Evolutionary conservation across 2,888 invertebrate genomes (phyloP).

Genomic region (Halocaridina rubra): DNA sequence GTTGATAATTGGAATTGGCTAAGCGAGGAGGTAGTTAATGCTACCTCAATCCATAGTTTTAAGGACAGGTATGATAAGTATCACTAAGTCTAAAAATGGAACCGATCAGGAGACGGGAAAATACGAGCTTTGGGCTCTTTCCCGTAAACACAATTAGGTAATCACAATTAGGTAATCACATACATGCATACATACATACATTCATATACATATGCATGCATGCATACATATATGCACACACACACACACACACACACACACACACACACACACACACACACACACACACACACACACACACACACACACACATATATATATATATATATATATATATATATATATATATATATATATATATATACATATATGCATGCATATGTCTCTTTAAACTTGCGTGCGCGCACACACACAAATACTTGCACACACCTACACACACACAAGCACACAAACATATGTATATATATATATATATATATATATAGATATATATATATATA

Average conservation of each 20-base stretch:
- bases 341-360: slow-evolving; percentile 4
- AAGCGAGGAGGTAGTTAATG: too few relatives aligned
- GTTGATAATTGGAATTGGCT: too few relatives aligned
- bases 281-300: background rate
- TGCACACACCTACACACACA: background rate
- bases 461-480: background rate
- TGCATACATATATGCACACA: background rate
- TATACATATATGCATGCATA: background rate
- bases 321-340: background rate
- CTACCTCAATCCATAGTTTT: too few relatives aligned
- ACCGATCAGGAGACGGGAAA: too few relatives aligned
- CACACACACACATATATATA: background rate
- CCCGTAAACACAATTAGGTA: too few relatives aligned
- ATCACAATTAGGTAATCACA: too few relatives aligned
- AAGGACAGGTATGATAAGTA: too few relatives aligned
- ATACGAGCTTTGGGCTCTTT: too few relatives aligned
- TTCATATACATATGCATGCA: background rate
- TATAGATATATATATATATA: background rate
- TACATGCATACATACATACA: too few relatives aligned
- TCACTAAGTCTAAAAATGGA: too few relatives aligned
- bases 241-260: background rate
- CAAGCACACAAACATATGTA: background rate
- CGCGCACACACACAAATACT: background rate
- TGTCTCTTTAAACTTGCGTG: background rate
- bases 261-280: background rate